phyloP scores from a whole-genome alignment of 2,113 vertebrate species.

The Butastur rufipennis region DNA sequence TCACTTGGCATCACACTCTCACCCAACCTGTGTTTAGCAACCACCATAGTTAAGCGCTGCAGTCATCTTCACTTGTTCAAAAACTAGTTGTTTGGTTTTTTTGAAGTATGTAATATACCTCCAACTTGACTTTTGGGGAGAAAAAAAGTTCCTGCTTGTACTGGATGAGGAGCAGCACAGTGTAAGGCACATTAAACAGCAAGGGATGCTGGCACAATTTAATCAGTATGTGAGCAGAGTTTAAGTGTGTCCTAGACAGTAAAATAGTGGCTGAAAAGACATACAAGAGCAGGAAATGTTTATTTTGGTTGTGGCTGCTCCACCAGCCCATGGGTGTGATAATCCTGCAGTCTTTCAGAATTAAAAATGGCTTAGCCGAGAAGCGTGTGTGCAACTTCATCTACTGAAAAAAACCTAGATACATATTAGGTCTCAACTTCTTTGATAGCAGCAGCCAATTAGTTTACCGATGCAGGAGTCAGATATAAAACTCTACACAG shows the following conservation, averaged over 20 bases:
- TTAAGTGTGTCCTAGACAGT: background rate
- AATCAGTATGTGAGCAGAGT: background rate
- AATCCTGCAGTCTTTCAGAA: background rate
- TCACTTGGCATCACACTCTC: background rate
- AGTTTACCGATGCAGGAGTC: background rate
- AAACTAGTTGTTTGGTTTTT: background rate
- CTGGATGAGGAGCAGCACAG: background rate
- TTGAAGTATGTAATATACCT: background rate
- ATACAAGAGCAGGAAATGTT: background rate
- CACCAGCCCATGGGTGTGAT: background rate
- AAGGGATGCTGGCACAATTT: background rate
- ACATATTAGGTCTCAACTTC: background rate
- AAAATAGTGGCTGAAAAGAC: background rate
- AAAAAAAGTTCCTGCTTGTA: background rate
- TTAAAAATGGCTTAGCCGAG: background rate
- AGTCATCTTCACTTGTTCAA: background rate
- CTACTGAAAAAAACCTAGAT: background rate
- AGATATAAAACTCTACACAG: background rate
- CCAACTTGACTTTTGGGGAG: background rate
- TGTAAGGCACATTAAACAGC: background rate
- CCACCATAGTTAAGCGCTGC: background rate
- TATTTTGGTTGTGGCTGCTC: background rate
- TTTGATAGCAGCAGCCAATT: background rate
- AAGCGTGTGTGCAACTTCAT: background rate
- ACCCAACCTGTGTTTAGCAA: background rate